A percentile compares a stretch with the other conserved stretches of the same genome.
phyloP scores from a whole-genome alignment of 2,113 vertebrate genomes.

The Thamnophis sirtalis region DNA sequence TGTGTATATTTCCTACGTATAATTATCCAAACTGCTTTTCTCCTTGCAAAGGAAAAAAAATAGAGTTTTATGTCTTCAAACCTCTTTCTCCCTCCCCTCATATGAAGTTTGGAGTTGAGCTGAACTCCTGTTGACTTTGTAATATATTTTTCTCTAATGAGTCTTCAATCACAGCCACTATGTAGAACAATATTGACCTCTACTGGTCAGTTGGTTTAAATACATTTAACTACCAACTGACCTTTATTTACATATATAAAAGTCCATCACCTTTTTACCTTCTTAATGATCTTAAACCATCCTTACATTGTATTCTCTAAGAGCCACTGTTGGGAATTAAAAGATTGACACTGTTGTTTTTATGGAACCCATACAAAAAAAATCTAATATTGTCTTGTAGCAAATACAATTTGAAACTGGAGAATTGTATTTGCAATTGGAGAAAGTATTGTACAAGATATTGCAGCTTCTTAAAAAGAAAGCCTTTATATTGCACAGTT shows the following conservation, averaged over 20 bases:
- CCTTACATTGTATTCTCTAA: neutral
- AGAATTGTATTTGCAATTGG: too few species aligned
- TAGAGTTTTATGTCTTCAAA: neutral
- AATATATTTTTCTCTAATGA: neutral
- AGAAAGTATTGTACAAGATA: neutral
- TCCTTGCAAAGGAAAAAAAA: neutral
- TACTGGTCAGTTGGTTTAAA: constrained; percentile 25
- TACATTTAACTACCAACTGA: neutral
- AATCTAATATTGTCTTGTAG: too few species aligned
- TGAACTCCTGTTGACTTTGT: neutral
- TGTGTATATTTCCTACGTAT: neutral
- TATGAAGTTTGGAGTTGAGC: neutral
- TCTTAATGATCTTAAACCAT: neutral
- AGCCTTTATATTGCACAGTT: neutral
- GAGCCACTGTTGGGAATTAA: neutral
- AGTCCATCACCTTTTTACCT: neutral
- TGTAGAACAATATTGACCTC: constrained; percentile 38
- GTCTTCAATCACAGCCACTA: neutral
- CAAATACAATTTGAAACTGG: neutral
- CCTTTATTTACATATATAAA: neutral
- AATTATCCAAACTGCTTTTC: neutral
- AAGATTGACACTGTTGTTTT: neutral
- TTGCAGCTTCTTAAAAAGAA: neutral
- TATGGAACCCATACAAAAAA: too few species aligned
- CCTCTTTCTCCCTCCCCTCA: neutral